Conservation (phyloP, 2,888 invertebrate species). For the Cosmopolites sordidus region DNA sequence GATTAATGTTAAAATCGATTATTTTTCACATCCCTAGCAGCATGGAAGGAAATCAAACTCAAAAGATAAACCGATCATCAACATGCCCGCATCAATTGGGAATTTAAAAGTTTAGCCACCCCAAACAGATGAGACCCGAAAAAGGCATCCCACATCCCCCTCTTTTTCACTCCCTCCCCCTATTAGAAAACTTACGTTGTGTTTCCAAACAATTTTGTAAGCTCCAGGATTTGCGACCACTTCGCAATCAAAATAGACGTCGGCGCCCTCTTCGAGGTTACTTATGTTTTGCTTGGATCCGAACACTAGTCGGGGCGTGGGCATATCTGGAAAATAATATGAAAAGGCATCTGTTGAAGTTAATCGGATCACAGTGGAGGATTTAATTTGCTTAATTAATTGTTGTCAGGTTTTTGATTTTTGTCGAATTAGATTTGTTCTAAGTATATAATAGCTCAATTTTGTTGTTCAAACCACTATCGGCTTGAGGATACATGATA, state of each 20-base stretch:
- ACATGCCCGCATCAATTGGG: no score
- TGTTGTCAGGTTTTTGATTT: neutral
- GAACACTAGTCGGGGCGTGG: slow-evolving; percentile 64
- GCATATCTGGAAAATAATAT: slow-evolving; percentile 55
- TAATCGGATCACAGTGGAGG: neutral
- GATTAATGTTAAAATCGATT: no score
- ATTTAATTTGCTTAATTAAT: neutral
- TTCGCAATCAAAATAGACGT: slow-evolving; percentile 77
- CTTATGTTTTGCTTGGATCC: slow-evolving; percentile 73
- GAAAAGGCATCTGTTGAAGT: neutral
- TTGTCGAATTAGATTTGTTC: no score
- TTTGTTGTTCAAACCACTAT: no score
- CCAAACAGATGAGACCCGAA: no score
- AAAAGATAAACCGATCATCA: no score
- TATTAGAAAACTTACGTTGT: slow-evolving; percentile 62
- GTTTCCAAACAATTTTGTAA: slow-evolving; percentile 77
- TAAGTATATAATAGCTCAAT: no score
- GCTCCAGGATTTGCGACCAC: slow-evolving; percentile 72
- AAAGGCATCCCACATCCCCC: no score
- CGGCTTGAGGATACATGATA: no score
- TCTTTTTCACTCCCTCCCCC: slow-evolving; percentile 1
- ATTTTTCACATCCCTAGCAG: no score
- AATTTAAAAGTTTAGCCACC: no score
- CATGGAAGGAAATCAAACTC: no score
- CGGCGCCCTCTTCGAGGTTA: slow-evolving; percentile 76